Conservation (phyloP, 1,140 invertebrate genomes). For the Plectrocnemia conspersa region DNA sequence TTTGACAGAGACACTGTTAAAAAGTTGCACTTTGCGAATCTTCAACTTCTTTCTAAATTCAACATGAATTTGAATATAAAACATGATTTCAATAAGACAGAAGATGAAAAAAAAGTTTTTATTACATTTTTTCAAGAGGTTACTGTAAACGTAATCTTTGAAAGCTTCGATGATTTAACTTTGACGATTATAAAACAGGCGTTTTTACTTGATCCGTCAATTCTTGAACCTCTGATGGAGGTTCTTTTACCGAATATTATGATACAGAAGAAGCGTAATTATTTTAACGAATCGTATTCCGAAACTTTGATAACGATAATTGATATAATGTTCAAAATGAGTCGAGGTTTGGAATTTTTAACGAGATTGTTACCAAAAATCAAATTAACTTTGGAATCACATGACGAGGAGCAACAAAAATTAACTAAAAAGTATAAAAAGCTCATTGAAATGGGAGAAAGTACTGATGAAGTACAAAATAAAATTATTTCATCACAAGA, state of each 20-base stretch:
- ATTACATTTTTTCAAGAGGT: slow-evolving; percentile 22
- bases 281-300: slow-evolving; percentile 4
- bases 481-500: slow-evolving; percentile 21
- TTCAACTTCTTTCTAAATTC: slow-evolving; percentile 20
- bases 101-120: slow-evolving; percentile 19
- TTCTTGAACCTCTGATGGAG: slow-evolving; percentile 21
- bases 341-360: slow-evolving; percentile 24
- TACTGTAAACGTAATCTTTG: slow-evolving; percentile 10
- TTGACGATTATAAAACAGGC: slow-evolving; percentile 18
- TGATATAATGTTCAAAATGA: slow-evolving; percentile 27
- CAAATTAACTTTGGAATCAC: slow-evolving; percentile 20
- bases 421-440: slow-evolving; percentile 13
- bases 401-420: slow-evolving; percentile 20
- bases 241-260: slow-evolving; percentile 23
- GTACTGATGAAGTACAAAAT: slow-evolving; percentile 3
- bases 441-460: slow-evolving; percentile 9
- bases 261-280: slow-evolving; percentile 20
- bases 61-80: slow-evolving; percentile 28
- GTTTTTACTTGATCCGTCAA: slow-evolving; percentile 25
- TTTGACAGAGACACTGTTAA: slow-evolving; percentile 3
- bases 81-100: slow-evolving; percentile 5
- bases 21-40: slow-evolving; percentile 20
- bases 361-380: slow-evolving; percentile 15
- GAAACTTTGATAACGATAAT: slow-evolving; percentile 14
- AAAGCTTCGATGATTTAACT: neutral